Conservation (phyloP, 2,888 invertebrate genomes). For the Eupeodes luniger region DNA sequence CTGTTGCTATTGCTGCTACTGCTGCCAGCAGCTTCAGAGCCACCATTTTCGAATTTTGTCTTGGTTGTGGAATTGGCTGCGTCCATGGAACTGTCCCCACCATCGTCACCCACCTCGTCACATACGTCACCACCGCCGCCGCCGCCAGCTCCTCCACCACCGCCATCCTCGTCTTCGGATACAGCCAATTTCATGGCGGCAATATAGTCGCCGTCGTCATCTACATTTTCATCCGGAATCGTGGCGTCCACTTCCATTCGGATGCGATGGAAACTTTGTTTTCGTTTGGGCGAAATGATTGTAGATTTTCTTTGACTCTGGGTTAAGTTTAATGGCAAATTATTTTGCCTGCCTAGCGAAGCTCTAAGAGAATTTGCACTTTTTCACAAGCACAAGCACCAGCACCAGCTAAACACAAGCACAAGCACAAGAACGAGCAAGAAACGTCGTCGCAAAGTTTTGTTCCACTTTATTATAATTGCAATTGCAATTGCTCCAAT, state of each 20-base stretch:
- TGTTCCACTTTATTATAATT: constrained; percentile 33
- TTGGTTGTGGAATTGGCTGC: constrained; percentile 25
- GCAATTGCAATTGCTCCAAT: constrained; percentile 6
- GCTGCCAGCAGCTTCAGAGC: constrained; percentile 40
- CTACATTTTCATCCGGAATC: constrained; percentile 66
- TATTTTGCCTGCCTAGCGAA: not conserved
- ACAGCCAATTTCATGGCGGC: constrained; percentile 69
- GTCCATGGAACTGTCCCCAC: constrained; percentile 54
- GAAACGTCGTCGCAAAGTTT: constrained; percentile 41
- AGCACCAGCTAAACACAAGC: constrained; percentile 9
- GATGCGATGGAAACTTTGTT: constrained; percentile 79
- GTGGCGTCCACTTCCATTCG: constrained; percentile 80
- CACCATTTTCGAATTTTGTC: constrained; percentile 65
- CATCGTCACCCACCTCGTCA: constrained; percentile 20
- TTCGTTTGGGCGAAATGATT: constrained; percentile 80
- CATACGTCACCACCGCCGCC: constrained; percentile 21
- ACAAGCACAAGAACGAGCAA: constrained; percentile 22
- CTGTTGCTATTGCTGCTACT: constrained; percentile 29
- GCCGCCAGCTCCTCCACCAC: not conserved
- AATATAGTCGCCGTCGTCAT: constrained; percentile 62
- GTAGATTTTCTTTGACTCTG: constrained; percentile 64
- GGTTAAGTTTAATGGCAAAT: constrained; percentile 15
- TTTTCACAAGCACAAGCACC: constrained; percentile 19
- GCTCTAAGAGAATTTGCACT: constrained; percentile 16
- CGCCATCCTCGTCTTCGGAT: constrained; percentile 64